Percentiles rank a stretch among this genome's conserved stretches.
Conservation (phyloP, 2,888 invertebrate genomes). For the Campoletis raptor region DNA sequence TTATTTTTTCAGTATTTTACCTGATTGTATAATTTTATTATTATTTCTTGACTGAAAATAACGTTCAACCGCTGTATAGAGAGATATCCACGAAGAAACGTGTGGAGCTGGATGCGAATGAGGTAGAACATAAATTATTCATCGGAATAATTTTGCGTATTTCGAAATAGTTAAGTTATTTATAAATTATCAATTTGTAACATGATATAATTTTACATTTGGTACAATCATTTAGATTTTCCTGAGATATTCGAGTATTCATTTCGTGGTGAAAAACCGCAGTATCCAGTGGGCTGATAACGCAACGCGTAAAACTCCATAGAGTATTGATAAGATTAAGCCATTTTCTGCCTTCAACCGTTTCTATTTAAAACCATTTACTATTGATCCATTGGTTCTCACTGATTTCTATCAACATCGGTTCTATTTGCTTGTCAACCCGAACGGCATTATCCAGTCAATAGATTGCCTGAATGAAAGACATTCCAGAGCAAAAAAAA, state of each 20-base stretch:
- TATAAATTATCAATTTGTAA: not conserved
- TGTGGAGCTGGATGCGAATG: too few species aligned
- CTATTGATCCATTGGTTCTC: not conserved
- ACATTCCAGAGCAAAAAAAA: not conserved
- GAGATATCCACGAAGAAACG: too few species aligned
- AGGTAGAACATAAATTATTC: too few species aligned
- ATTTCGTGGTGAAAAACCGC: not conserved
- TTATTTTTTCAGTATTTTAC: too few species aligned
- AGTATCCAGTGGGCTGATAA: not conserved
- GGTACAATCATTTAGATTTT: not conserved
- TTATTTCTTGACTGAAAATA: too few species aligned
- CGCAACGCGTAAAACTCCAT: not conserved
- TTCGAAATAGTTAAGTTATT: too few species aligned
- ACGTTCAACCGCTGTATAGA: too few species aligned
- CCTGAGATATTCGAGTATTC: not conserved
- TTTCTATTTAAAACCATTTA: not conserved
- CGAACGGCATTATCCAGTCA: not conserved
- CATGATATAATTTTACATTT: not conserved
- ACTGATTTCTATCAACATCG: not conserved
- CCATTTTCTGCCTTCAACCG: not conserved
- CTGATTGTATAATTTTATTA: too few species aligned
- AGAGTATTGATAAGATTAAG: not conserved
- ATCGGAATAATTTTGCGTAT: too few species aligned
- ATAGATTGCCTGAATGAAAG: not conserved
- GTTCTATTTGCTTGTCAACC: not conserved